Conservation (phyloP, 2,888 invertebrate species). For the Drosophila acutilabella region DNA sequence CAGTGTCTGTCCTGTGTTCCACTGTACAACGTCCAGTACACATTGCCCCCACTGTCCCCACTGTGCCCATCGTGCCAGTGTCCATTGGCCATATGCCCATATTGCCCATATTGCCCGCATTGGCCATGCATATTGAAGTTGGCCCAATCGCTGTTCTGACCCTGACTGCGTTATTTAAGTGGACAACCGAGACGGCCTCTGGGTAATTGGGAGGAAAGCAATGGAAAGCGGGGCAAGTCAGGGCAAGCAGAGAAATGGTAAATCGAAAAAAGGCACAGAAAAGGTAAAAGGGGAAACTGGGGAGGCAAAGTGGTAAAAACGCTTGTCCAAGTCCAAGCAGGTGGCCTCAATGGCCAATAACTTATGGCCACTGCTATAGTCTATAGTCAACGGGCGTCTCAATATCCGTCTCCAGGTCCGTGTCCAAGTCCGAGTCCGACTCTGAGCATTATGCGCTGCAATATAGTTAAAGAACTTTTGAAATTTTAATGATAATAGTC, state of each 20-base stretch:
- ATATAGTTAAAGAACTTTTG: constrained; percentile 62
- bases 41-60: constrained; percentile 1
- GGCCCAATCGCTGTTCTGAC: constrained; percentile 28
- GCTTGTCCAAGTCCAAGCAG: constrained; percentile 45
- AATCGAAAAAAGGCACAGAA: neutral
- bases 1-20: neutral
- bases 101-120: constrained; percentile 20
- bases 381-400: neutral
- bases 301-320: neutral
- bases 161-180: constrained; percentile 57
- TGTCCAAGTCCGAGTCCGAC: neutral
- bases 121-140: constrained; percentile 47
- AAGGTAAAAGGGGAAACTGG: neutral
- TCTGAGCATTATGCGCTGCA: constrained; percentile 55
- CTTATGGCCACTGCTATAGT: constrained; percentile 46
- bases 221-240: neutral
- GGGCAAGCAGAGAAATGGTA: neutral
- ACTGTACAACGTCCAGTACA: too few relatives aligned
- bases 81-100: constrained; percentile 17
- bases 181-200: constrained; percentile 29
- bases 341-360: constrained; percentile 75
- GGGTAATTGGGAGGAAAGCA: constrained; percentile 5
- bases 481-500: constrained; percentile 73
- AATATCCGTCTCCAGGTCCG: constrained; percentile 6
- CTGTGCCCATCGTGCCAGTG: neutral